Percentiles rank a stretch among this genome's conserved stretches.
phyloP scores from a whole-genome alignment of 2,888 invertebrate species.

The Heliconius ismenius region DNA sequence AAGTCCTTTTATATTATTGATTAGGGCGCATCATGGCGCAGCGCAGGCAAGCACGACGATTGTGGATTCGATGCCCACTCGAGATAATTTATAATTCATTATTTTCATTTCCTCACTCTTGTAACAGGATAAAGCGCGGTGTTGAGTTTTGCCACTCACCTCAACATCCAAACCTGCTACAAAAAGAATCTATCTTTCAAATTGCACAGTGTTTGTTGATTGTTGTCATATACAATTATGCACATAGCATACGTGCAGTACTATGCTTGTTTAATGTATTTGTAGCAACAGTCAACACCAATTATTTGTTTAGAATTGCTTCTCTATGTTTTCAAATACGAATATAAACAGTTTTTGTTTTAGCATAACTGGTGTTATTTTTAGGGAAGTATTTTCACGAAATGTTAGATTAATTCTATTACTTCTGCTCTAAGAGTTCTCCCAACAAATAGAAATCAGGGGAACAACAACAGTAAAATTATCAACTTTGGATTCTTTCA shows the following conservation, averaged over 20 bases:
- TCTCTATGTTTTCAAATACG: neutral
- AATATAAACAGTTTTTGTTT: neutral
- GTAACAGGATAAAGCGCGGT: no score
- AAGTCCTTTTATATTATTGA: no score
- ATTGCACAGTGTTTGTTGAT: no score
- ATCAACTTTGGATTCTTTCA: constrained; percentile 22
- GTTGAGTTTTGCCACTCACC: constrained; percentile 36
- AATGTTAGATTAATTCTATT: constrained; percentile 20
- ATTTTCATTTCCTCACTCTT: constrained; percentile 35
- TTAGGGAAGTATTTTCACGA: constrained; percentile 16
- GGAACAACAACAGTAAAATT: constrained; percentile 32
- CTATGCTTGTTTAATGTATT: constrained; percentile 38
- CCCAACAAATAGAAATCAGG: constrained; percentile 18
- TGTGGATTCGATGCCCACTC: constrained; percentile 75
- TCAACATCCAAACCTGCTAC: constrained; percentile 44
- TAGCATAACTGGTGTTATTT: neutral
- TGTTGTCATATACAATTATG: neutral
- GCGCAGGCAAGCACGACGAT: constrained; percentile 62
- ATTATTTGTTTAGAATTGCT: constrained; percentile 23
- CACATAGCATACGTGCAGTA: constrained; percentile 34
- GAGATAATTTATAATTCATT: constrained; percentile 71
- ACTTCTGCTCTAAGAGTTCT: neutral
- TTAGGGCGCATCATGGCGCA: neutral
- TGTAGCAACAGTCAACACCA: constrained; percentile 37
- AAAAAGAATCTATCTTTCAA: no score